Evolutionary conservation across 2,888 invertebrate species (phyloP), one percentile per base, ranked within the genome.

Genomic region (Caenorhabditis zanzibari): DNA sequence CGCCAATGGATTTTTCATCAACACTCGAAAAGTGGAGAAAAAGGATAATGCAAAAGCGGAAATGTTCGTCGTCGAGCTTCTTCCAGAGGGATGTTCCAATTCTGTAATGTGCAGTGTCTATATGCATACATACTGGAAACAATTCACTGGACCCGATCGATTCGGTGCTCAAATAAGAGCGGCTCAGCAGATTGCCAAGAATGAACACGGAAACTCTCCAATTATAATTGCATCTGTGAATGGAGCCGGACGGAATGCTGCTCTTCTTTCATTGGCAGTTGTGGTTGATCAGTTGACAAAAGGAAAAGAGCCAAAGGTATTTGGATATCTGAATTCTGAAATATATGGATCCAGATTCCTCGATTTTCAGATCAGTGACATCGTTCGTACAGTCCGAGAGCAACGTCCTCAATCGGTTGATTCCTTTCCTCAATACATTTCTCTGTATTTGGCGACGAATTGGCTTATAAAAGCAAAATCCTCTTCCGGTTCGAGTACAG

Each of bases 401-500:
- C 83, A 83, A 28, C 79, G 83, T 19, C 83, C 83, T n/a, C 71
- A 71, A 63, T 47, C 80, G 0, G 83, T 83, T 35, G 83, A 83
- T 32, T 76, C 66, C 16, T 56, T 49, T 7, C 35, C 63, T 1
- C 75, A 75, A 59, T 83, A 83, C 54, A 22, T 49, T 6, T 80
- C 75, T 2, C 26, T 83, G 22, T 83, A 73, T n/a, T 26, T 77
- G 68, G 77, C 82, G 1, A 77, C 79, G 9, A 79, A 66, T 32
- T 79, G 74, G 74, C 32, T 82, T 9, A 73, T 82, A 56, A 82
- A 82, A 49, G 49, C 73, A 5, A 82, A 79, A 49, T 4, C 75
- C 10, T 19, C 35, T 9, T 2, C 56, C 16, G 56, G 64, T 14
- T 47, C 52, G 12, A 47, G 24, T 9, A 63, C 73, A 9, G 64